These are phyloP conservation scores for Toxotes lorentzi DNA, from an alignment of 2,797 vertebrate genomes.

Conservation along the genomic window DNA sequence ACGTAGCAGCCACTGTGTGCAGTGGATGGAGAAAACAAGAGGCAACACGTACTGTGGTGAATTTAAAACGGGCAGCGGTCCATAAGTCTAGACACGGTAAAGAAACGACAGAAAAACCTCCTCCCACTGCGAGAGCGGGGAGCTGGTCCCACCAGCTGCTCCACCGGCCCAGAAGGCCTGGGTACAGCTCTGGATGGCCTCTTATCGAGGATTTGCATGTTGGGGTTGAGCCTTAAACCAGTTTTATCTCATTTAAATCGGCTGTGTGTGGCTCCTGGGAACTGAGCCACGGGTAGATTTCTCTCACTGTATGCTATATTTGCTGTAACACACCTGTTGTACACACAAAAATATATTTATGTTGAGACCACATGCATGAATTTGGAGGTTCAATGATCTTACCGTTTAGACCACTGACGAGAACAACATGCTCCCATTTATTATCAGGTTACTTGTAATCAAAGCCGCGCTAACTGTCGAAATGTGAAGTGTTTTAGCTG, in stretches of 20 bases:
- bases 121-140: neutral
- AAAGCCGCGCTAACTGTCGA: neutral
- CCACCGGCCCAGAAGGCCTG: conserved; percentile 30
- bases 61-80: conserved; percentile 28
- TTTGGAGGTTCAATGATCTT: neutral
- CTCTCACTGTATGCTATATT: neutral
- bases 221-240: neutral
- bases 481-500: neutral
- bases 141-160: conserved; percentile 38
- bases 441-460: conserved; percentile 21
- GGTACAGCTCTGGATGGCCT: conserved; percentile 3
- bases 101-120: neutral
- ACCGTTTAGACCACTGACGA: neutral
- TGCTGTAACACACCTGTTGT: neutral
- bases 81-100: conserved; percentile 15
- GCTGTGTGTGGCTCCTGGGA: neutral
- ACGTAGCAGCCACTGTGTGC: conserved; percentile 25
- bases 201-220: neutral
- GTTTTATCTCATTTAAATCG: conserved; percentile 11
- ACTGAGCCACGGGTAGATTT: neutral
- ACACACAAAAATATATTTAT: neutral
- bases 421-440: conserved; percentile 17
- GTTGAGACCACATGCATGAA: neutral
- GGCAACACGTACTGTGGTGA: conserved; percentile 12
- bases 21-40: conserved; percentile 12